Percentiles rank a stretch among this genome's conserved stretches.
These are phyloP conservation scores for Orthochromis malagaraziensis DNA, from an alignment of 2,113 vertebrate species.

Conservation along the genomic window DNA sequence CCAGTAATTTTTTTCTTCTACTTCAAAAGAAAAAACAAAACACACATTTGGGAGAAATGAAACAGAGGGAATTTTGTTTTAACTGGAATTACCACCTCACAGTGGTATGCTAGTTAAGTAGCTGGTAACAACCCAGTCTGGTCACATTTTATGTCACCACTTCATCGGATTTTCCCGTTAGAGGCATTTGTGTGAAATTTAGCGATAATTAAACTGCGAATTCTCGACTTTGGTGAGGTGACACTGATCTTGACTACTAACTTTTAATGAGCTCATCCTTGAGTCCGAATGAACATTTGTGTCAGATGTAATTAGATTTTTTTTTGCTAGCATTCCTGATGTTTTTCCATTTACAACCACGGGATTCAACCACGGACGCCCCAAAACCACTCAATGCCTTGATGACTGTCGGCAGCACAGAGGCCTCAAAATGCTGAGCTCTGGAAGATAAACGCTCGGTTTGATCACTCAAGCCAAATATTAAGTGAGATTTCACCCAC, in stretches of 20 bases:
- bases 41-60: neutral
- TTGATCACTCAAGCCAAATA: neutral
- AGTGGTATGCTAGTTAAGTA: neutral
- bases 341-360: neutral
- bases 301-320: neutral
- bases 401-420: neutral
- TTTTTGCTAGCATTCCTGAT: neutral
- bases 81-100: neutral
- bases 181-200: neutral
- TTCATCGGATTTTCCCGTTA: neutral
- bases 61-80: neutral
- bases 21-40: neutral
- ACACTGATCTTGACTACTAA: neutral
- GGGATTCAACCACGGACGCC: neutral
- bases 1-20: neutral
- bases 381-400: neutral
- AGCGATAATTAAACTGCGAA: neutral
- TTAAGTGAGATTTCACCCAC: neutral
- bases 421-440: neutral
- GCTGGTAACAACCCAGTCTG: neutral
- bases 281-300: neutral
- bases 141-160: neutral
- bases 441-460: neutral
- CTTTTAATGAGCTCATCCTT: neutral
- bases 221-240: neutral